Evolutionary conservation across 2,797 vertebrate genomes (phyloP).

Genomic region (Balearica regulorum): DNA sequence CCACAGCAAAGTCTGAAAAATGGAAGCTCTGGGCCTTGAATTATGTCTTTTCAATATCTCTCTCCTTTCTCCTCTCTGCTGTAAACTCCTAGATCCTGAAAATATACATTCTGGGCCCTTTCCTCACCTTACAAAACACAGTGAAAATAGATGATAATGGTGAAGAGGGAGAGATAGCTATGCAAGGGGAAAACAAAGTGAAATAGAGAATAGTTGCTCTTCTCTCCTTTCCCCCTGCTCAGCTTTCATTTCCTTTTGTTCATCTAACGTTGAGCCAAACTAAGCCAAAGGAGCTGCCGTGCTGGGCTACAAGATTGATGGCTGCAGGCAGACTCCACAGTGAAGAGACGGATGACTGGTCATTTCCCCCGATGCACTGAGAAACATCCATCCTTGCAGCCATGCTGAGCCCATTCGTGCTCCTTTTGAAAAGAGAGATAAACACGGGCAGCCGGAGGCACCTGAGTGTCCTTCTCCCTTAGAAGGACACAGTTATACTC

Average conservation of each 20-base stretch:
- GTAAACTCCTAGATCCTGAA: neutral
- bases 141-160: neutral
- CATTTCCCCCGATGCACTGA: conserved; percentile 76
- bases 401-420: conserved; percentile 65
- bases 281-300: conserved; percentile 58
- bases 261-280: conserved; percentile 52
- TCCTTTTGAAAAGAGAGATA: conserved; percentile 67
- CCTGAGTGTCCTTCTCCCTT: conserved; percentile 49
- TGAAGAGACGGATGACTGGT: conserved; percentile 79
- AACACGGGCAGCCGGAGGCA: conserved; percentile 65
- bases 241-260: conserved; percentile 38
- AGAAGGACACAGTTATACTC: conserved; percentile 66
- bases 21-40: neutral
- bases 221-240: neutral
- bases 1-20: neutral
- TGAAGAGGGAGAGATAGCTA: neutral
- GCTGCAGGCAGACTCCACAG: conserved; percentile 74
- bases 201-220: conserved; percentile 20
- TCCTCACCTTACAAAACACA: neutral
- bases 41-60: neutral
- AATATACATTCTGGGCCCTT: neutral
- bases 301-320: conserved; percentile 76
- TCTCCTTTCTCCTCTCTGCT: neutral
- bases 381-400: conserved; percentile 76
- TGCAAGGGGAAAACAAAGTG: conserved; percentile 22